These are phyloP conservation scores for Ferrisia virgata DNA, from an alignment of 2,888 invertebrate species.

Conservation along the genomic window DNA sequence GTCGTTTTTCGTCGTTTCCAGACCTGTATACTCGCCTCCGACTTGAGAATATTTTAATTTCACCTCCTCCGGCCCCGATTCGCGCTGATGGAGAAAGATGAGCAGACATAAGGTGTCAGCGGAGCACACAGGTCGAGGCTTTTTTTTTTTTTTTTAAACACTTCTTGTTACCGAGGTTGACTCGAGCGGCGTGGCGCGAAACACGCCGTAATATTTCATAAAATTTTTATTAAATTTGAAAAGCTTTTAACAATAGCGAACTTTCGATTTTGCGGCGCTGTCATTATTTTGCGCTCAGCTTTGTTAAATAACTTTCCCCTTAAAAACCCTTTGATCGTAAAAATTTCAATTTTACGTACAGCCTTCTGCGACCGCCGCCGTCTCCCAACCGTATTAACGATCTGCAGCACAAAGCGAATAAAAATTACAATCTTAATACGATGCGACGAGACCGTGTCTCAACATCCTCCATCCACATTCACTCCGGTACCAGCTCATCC, in stretches of 20 bases:
- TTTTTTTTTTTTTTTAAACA: neutral
- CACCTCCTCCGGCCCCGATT: neutral
- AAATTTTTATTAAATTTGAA: slow-evolving; percentile 42
- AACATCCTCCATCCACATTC: too few species aligned
- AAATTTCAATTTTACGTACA: slow-evolving; percentile 9
- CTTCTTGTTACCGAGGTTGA: neutral
- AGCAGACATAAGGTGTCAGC: neutral
- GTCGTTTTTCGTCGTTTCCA: slow-evolving; percentile 4
- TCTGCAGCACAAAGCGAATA: slow-evolving; percentile 20
- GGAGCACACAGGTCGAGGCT: neutral
- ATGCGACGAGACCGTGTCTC: neutral
- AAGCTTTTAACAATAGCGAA: slow-evolving; percentile 39
- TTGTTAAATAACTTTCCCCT: slow-evolving; percentile 41
- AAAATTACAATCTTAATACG: slow-evolving; percentile 30
- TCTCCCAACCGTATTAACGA: neutral
- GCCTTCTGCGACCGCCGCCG: neutral
- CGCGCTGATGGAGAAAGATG: neutral
- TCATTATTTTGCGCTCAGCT: slow-evolving; percentile 38
- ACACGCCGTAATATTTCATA: slow-evolving; percentile 28
- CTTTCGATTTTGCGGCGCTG: slow-evolving; percentile 25
- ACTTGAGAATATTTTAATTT: slow-evolving; percentile 23
- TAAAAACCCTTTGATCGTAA: slow-evolving; percentile 26
- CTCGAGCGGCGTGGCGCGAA: neutral
- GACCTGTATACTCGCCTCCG: neutral
- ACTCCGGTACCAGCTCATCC: neutral